Evolutionary conservation across 2,113 vertebrate species (phyloP), one percentile per base, ranked within the genome.

Genomic region (Burhinus bistriatus): DNA sequence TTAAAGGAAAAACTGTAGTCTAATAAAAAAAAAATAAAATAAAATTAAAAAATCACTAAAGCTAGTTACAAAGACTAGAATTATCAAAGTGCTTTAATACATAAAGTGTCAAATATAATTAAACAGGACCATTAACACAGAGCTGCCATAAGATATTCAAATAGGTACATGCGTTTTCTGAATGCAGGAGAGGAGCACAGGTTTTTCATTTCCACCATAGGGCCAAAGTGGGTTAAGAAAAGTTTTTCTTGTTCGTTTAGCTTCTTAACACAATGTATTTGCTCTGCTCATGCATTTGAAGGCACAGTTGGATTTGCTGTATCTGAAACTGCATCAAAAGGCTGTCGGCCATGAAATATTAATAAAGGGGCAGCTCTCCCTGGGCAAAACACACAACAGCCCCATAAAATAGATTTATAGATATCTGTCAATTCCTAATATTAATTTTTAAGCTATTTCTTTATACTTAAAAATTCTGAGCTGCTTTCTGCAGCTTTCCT

Each of bases 21-120:
- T 93, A 87, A 86, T 90, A 64, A 79, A 66, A 59, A 66, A 23
- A 34, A 69, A 57, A 58, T 3, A 49, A 86, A 83, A 62, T 47
- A 10, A 47, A 49, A 22, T 19, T 21, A 47, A 68, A 52, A 54
- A 76, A 77, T 71, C 58, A 66, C 87, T 97, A 87, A 89, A 87
- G 81, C 36, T 93, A 92, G 36, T 79, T 89, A 92, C n/a, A 91
- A 89, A 94, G 79, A 88, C 25, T 42, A 79, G 87, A 91, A 97
- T 94, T 94, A 95, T 83, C 94, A 96, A 97, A 97, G 97, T 97
- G 96, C 97, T 96, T 96, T 80, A 69, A 92, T n/a, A 91, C 40
- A 87, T 96, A 95, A 97, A 97, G 95, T 96, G 92, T 96, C 95
- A 94, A 95, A 93, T 38, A 54, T 72, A 94, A 96, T 96, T 94